A percentile compares a stretch with the other conserved stretches of the same genome.
These are phyloP conservation scores for Yoshiicerus persimilis DNA, from an alignment of 1,140 invertebrate genomes.

Conservation along the genomic window DNA sequence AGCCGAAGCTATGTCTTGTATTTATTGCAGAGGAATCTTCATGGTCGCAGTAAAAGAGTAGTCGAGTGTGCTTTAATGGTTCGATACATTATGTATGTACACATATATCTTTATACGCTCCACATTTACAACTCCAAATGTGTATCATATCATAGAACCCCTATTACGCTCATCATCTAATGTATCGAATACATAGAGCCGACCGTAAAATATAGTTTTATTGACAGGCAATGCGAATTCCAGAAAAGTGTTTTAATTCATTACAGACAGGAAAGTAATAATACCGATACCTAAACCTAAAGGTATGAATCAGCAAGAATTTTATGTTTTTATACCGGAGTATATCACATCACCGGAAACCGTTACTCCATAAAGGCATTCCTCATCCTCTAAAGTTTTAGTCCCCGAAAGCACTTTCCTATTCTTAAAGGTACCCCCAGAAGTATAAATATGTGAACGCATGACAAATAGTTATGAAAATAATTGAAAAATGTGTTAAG, in stretches of 20 bases:
- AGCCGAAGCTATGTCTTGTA: neutral
- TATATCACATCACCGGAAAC: too few relatives aligned
- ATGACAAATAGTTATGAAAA: too few relatives aligned
- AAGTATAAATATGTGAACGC: too few relatives aligned
- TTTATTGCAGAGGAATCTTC: conserved; percentile 6
- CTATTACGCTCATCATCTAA: neutral
- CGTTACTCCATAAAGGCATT: neutral
- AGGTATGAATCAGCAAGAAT: neutral
- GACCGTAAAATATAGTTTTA: neutral
- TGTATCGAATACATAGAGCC: neutral
- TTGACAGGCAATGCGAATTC: neutral
- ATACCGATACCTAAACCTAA: neutral
- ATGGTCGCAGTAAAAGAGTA: neutral
- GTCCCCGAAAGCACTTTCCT: too few relatives aligned
- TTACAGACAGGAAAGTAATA: neutral
- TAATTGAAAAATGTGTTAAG: too few relatives aligned
- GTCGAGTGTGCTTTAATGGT: neutral
- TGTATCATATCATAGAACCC: neutral
- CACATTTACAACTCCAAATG: too few relatives aligned
- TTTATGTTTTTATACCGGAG: neutral
- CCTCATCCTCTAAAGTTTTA: too few relatives aligned
- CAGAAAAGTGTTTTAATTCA: neutral
- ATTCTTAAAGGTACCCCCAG: too few relatives aligned
- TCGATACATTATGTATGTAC: neutral
- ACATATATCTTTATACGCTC: neutral